A percentile compares a stretch with the other conserved stretches of the same genome.
Evolutionary conservation across 2,888 invertebrate species (phyloP).

Genomic region (Pristionchus entomophagus): DNA sequence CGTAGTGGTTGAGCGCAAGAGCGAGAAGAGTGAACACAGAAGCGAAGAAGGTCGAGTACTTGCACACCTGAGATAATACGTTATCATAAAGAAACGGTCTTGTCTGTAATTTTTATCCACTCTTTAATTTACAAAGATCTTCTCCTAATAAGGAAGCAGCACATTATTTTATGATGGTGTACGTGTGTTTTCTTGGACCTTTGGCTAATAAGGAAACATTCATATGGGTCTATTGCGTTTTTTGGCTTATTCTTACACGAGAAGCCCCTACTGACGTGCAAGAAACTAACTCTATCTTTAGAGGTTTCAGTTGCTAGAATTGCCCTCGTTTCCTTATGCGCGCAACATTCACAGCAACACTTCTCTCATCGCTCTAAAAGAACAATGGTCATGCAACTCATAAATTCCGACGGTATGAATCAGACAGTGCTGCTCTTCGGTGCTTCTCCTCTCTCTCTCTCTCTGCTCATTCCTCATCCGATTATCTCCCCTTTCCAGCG

Average conservation of each 20-base stretch:
- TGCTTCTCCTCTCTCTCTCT: not conserved
- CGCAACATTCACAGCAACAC: not conserved
- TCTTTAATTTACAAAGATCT: too few species aligned
- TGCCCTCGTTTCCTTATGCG: slow-evolving; percentile 1
- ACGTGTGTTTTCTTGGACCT: too few species aligned
- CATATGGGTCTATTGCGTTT: too few species aligned
- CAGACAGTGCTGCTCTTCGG: not conserved
- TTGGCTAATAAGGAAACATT: too few species aligned
- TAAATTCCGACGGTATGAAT: slow-evolving; percentile 19
- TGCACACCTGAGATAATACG: slow-evolving; percentile 63
- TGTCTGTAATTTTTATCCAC: too few species aligned
- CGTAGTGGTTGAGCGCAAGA: slow-evolving; percentile 83
- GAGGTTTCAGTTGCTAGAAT: not conserved
- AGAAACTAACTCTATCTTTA: not conserved
- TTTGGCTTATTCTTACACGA: too few species aligned
- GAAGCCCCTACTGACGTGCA: not conserved
- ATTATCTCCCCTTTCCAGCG: not conserved
- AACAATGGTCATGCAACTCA: not conserved
- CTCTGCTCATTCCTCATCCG: not conserved
- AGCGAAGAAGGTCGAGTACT: slow-evolving; percentile 78
- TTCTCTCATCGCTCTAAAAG: not conserved
- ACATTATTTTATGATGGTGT: too few species aligned
- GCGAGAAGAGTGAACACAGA: slow-evolving; percentile 82
- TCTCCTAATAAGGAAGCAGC: too few species aligned
- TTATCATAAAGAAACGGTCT: too few species aligned